Evolutionary conservation across 2,113 vertebrate species (phyloP), one percentile per base, ranked within the genome.

Genomic region (Oreochromis aureus): DNA sequence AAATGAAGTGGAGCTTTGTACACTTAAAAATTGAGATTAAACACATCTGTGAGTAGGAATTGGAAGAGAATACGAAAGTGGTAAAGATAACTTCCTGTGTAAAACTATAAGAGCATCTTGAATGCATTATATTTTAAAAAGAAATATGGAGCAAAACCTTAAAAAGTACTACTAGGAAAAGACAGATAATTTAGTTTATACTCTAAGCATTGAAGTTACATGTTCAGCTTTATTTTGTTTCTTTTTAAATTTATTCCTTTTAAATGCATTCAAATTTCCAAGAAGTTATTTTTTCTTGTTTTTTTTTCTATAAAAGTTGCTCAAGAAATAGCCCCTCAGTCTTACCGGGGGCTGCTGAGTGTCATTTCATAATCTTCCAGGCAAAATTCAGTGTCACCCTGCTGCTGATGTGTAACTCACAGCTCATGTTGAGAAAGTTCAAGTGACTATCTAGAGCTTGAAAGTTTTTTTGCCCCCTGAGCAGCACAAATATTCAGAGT

Each of bases 381-480:
- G 30, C 54, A 48, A 1, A 55, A 54, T 78, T 86, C 55, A 73
- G 27, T 58, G 56, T 86, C 56, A 30, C 69, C 11, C 46, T 66
- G 71, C 79, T 82, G 80, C 71, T 87, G 89, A 80, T 82, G 41
- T 86, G 55, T 58, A 71, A 41, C 88, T 86, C 18, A 34, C 53
- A 82, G 71, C 59, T 83, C 16, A 79, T 16, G 48, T 46, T 18
- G 66, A 6, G 82, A 87, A 84, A 53, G 63, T 84, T 69, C 6
- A 86, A 85, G 39, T 79, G 80, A 90, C 55, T 91, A 3, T 91
- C 51, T 86, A n/a, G 59, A 84, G 81, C 46, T 55, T 82, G 36
- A 66, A 71, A 83, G 4, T 82, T 89, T 30, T 55, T 83, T 82
- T 55, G 48, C 7, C 56, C 61, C 24, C 3, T 56, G 87, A 79